Percentiles rank a stretch among this genome's conserved stretches.
phyloP scores from a whole-genome alignment of 2,888 invertebrate genomes.

The Ptilodon capucinus region DNA sequence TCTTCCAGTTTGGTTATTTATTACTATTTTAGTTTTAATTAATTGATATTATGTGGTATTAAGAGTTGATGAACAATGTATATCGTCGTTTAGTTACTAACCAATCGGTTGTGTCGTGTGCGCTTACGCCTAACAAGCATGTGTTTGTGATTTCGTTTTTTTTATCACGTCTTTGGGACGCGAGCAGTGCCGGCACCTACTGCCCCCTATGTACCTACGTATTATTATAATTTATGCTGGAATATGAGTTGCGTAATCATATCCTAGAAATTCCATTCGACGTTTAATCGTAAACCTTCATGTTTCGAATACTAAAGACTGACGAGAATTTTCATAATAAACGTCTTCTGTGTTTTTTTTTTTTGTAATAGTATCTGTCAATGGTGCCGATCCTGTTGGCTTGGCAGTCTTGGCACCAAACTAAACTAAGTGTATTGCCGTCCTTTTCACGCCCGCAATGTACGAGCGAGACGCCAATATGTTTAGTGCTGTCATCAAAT shows the following conservation, averaged over 20 bases:
- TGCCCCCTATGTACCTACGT: too few species aligned
- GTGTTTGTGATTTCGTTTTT: slow-evolving; percentile 73
- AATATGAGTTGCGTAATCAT: slow-evolving; percentile 60
- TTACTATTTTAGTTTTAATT: slow-evolving; percentile 70
- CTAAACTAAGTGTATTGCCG: too few species aligned
- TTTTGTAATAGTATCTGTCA: slow-evolving; percentile 37
- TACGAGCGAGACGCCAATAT: too few species aligned
- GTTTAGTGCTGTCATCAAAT: too few species aligned
- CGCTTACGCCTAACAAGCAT: slow-evolving; percentile 80
- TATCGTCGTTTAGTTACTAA: slow-evolving; percentile 75
- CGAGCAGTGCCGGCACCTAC: slow-evolving; percentile 49
- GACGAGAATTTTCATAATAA: slow-evolving; percentile 52
- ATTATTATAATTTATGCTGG: slow-evolving; percentile 79
- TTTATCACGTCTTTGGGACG: slow-evolving; percentile 27
- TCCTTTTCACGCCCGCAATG: too few species aligned
- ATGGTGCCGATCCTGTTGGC: too few species aligned
- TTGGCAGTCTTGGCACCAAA: too few species aligned
- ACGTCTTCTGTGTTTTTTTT: slow-evolving; percentile 42
- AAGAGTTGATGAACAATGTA: slow-evolving; percentile 75
- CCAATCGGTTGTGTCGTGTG: slow-evolving; percentile 81
- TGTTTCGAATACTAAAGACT: slow-evolving; percentile 64
- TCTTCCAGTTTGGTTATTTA: slow-evolving; percentile 78
- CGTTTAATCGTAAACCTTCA: slow-evolving; percentile 41
- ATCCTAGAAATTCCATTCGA: slow-evolving; percentile 50
- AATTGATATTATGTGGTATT: slow-evolving; percentile 61